A percentile compares a stretch with the other conserved stretches of the same genome.
These are phyloP conservation scores for Hyles lineata DNA, from an alignment of 2,888 invertebrate species.

Conservation along the genomic window DNA sequence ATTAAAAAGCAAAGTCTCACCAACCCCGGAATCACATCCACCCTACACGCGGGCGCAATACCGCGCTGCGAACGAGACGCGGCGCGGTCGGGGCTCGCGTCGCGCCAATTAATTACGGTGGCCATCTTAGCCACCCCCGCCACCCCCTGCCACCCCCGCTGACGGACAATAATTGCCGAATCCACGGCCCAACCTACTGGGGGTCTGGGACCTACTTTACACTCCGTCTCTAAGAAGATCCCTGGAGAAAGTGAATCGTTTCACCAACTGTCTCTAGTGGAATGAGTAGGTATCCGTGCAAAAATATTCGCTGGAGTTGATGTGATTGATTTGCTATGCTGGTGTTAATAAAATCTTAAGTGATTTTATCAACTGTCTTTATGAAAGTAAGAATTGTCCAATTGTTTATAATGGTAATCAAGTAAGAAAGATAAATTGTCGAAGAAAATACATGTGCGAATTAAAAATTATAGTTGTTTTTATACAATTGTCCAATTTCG, in stretches of 20 bases:
- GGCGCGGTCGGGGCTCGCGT: constrained; percentile 83
- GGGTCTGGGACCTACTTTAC: constrained; percentile 31
- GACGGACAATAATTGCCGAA: constrained; percentile 83
- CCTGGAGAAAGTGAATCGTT: constrained; percentile 23
- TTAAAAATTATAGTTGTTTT: too few species aligned
- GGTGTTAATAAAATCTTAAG: too few species aligned
- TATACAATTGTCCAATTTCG: too few species aligned
- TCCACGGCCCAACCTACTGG: constrained; percentile 51
- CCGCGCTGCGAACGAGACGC: constrained; percentile 77
- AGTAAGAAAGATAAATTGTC: too few species aligned
- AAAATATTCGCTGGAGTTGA: too few species aligned
- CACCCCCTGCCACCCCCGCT: constrained; percentile 54
- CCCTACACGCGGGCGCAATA: constrained; percentile 72
- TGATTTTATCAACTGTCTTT: too few species aligned
- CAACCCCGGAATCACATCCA: constrained; percentile 37
- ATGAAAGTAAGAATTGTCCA: too few species aligned
- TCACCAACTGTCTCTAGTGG: neutral
- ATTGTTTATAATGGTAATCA: too few species aligned
- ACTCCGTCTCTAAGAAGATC: constrained; percentile 28
- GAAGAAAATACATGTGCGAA: too few species aligned
- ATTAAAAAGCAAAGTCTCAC: neutral
- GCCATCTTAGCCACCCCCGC: constrained; percentile 75
- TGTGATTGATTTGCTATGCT: too few species aligned
- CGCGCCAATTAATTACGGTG: constrained; percentile 85
- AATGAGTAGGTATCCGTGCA: too few species aligned